Evolutionary conservation across 2,888 invertebrate species (phyloP).

Genomic region (Drosophila greeni): DNA sequence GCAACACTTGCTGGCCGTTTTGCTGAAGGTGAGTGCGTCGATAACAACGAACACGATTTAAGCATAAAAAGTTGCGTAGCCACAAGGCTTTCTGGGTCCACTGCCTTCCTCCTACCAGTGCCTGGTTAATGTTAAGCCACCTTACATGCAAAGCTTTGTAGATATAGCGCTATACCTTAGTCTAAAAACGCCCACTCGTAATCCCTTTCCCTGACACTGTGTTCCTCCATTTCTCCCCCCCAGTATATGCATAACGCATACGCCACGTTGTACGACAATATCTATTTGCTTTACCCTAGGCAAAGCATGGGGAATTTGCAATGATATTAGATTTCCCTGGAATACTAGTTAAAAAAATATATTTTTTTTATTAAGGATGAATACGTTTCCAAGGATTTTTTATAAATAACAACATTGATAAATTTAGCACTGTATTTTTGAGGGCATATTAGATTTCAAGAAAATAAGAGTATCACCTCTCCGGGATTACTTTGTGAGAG

Average conservation of each 20-base stretch:
- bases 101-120: not conserved
- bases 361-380: not conserved
- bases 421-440: not conserved
- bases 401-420: not conserved
- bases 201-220: not conserved
- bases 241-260: conserved; percentile 59
- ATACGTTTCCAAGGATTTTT: no score
- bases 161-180: conserved; percentile 41
- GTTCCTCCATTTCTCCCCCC: conserved; percentile 7
- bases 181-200: conserved; percentile 27
- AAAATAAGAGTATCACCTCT: conserved; percentile 2
- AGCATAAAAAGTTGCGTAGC: conserved; percentile 9
- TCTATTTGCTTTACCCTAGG: conserved; percentile 1
- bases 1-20: conserved; percentile 75
- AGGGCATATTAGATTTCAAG: not conserved
- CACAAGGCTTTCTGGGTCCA: conserved; percentile 5
- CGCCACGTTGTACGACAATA: conserved; percentile 41
- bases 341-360: not conserved
- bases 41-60: conserved; percentile 5
- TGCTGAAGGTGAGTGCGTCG: conserved; percentile 73
- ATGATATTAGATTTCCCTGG: not conserved
- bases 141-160: conserved; percentile 25
- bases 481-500: conserved; percentile 3
- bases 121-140: conserved; percentile 27
- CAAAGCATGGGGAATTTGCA: not conserved